Percentiles rank a stretch among this genome's conserved stretches.
These are phyloP conservation scores for Nasonia longicornis DNA, from an alignment of 1,140 invertebrate genomes.

Conservation along the genomic window DNA sequence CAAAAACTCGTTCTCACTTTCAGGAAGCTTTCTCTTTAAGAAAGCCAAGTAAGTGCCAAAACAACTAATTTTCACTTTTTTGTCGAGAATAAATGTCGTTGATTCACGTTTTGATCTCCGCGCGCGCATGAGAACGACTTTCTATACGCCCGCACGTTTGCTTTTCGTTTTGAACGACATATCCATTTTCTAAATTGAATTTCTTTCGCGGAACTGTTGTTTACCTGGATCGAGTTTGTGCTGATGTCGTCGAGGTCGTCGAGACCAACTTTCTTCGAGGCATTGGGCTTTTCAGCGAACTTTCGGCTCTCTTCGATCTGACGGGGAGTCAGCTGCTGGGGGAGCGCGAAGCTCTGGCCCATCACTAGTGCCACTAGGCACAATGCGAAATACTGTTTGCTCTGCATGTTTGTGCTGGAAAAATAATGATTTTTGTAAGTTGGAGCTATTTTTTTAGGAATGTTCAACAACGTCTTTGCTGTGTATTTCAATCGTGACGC, in stretches of 20 bases:
- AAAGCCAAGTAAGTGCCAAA: not conserved
- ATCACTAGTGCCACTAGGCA: slow-evolving; percentile 63
- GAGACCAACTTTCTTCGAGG: slow-evolving; percentile 85
- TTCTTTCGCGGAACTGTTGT: not conserved
- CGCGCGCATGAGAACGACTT: slow-evolving; percentile 5
- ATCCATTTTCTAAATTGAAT: not conserved
- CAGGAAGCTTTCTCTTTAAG: slow-evolving; percentile 32
- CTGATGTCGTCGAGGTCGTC: slow-evolving; percentile 85
- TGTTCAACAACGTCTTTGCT: no score
- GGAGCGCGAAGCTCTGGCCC: slow-evolving; percentile 61
- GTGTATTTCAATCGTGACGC: no score
- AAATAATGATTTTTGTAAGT: slow-evolving; percentile 7
- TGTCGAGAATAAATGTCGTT: not conserved
- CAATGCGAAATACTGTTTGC: slow-evolving; percentile 59
- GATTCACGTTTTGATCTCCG: not conserved
- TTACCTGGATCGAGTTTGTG: slow-evolving; percentile 81
- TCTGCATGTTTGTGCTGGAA: slow-evolving; percentile 36
- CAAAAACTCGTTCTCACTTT: slow-evolving; percentile 22
- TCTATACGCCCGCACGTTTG: not conserved
- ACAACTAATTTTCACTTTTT: slow-evolving; percentile 29
- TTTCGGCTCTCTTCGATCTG: slow-evolving; percentile 75
- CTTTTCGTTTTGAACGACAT: not conserved
- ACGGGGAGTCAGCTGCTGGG: slow-evolving; percentile 61
- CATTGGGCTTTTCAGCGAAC: slow-evolving; percentile 88
- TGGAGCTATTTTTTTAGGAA: not conserved